phyloP scores from a whole-genome alignment of 2,113 vertebrate genomes.

The Tyrannus savana region DNA sequence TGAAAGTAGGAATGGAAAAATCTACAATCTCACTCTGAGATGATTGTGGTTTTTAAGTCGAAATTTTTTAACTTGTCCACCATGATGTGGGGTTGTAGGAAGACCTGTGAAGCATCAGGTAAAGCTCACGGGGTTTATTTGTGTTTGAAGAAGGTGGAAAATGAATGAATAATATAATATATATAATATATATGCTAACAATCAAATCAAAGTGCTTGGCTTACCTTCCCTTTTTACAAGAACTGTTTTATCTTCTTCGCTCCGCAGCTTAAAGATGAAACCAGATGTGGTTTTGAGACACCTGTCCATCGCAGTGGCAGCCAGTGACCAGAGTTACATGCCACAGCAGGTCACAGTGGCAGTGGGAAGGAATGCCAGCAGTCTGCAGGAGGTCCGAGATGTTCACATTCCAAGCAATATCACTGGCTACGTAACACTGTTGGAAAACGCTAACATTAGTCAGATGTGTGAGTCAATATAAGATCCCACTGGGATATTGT shows the following conservation, averaged over 20 bases:
- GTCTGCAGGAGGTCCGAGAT: constrained; percentile 92
- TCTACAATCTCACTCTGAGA: not conserved
- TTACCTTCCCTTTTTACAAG: not conserved
- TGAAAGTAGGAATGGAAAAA: not conserved
- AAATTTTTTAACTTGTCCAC: not conserved
- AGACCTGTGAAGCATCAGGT: not conserved
- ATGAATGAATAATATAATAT: not conserved
- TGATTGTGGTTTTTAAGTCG: not conserved
- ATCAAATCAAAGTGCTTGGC: not conserved
- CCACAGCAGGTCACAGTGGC: constrained; percentile 95
- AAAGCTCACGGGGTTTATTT: not conserved
- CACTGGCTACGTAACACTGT: constrained; percentile 92
- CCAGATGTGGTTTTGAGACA: constrained; percentile 92
- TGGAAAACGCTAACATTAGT: constrained; percentile 96
- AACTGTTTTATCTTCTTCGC: not conserved
- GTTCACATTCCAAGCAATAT: constrained; percentile 96
- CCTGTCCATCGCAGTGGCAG: constrained; percentile 90
- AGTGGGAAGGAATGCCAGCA: constrained; percentile 87
- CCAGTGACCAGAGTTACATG: constrained; percentile 98
- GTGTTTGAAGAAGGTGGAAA: not conserved
- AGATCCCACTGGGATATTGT: not conserved
- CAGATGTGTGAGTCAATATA: constrained; percentile 89
- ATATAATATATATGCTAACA: not conserved
- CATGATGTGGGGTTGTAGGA: not conserved
- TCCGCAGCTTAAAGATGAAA: constrained; percentile 92